These are phyloP conservation scores for Lophochroa leadbeateri DNA, from an alignment of 2,113 vertebrate species.

Conservation along the genomic window DNA sequence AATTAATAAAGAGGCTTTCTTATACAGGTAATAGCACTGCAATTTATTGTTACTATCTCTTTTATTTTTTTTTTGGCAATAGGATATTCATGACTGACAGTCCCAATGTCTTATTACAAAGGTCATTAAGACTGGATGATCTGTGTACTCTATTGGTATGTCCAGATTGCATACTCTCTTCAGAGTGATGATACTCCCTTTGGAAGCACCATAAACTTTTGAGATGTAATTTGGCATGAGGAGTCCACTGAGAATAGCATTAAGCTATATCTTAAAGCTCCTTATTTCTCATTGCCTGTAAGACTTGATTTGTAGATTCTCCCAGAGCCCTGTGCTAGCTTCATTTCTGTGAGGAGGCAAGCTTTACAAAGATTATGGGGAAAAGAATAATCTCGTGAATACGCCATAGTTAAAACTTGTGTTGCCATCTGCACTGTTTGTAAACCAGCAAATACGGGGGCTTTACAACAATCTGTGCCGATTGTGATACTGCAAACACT, in stretches of 20 bases:
- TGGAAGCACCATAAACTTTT: background rate
- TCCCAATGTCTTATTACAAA: background rate
- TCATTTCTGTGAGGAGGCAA: background rate
- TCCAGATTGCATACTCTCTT: background rate
- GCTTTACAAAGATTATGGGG: background rate
- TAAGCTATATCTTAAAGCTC: background rate
- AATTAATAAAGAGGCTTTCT: background rate
- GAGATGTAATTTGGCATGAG: background rate
- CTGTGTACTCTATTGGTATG: accelerated
- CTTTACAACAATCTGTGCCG: background rate
- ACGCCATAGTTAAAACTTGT: background rate
- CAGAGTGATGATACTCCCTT: accelerated
- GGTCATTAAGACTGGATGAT: background rate
- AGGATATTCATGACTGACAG: background rate
- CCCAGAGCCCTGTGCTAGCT: background rate
- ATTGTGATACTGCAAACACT: background rate
- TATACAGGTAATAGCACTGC: background rate
- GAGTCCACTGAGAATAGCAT: background rate
- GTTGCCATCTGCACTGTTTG: background rate
- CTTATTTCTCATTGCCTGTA: background rate
- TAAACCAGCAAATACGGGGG: background rate
- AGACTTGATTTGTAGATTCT: background rate
- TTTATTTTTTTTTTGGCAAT: background rate
- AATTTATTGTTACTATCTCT: background rate
- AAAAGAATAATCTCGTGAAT: background rate